These are phyloP conservation scores for Microplitis manilae DNA, from an alignment of 2,888 invertebrate species.

Conservation along the genomic window DNA sequence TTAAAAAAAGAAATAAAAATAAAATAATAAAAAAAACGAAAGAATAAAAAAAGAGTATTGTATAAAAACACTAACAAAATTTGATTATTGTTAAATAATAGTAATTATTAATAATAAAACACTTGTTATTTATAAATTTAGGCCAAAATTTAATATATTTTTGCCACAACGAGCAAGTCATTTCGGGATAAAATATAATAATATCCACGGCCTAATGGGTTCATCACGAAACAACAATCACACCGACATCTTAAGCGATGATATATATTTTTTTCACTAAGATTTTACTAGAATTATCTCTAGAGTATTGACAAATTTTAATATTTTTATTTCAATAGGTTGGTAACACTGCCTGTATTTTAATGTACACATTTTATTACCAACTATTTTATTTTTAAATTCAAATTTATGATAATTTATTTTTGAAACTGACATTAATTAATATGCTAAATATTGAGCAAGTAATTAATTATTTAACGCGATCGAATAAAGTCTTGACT, in stretches of 20 bases:
- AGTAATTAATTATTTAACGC: no score
- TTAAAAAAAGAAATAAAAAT: neutral
- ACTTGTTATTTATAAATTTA: conserved; percentile 59
- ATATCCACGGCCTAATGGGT: conserved; percentile 48
- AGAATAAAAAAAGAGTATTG: neutral
- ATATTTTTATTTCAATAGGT: neutral
- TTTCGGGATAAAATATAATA: conserved; percentile 58
- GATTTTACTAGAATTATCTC: conserved; percentile 60
- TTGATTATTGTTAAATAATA: neutral
- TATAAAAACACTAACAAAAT: conserved; percentile 5
- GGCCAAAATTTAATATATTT: conserved; percentile 60
- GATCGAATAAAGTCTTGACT: no score
- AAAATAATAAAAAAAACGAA: neutral
- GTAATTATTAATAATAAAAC: conserved; percentile 42
- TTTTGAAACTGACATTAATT: no score
- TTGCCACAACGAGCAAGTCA: conserved; percentile 64
- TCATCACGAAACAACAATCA: conserved; percentile 66
- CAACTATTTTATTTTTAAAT: no score
- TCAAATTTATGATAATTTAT: no score
- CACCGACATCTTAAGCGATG: conserved; percentile 66
- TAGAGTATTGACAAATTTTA: conserved; percentile 8
- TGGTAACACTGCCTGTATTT: neutral
- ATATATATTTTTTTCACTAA: conserved; percentile 40
- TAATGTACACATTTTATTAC: no score
- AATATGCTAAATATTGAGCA: no score